Conservation (phyloP, 2,113 vertebrate species). For the Coptodon rendalli region DNA sequence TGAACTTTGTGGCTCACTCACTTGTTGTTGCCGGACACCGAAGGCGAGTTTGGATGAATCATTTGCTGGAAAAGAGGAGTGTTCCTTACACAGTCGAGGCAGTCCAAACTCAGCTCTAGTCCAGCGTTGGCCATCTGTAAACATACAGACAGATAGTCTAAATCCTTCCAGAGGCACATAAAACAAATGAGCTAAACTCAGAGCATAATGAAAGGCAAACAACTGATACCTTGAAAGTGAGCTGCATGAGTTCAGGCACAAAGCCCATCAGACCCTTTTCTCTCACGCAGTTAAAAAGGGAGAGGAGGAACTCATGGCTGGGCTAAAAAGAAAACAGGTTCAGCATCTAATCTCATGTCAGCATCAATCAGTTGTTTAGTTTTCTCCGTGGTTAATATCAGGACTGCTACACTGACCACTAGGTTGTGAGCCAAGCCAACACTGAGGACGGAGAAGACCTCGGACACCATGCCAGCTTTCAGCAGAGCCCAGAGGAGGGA, state of each 20-base stretch:
- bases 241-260: conserved; percentile 74
- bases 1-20: conserved; percentile 31
- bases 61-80: conserved; percentile 72
- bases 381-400: not conserved
- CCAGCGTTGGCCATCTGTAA: conserved; percentile 77
- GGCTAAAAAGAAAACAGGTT: conserved; percentile 69
- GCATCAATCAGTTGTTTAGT: not conserved
- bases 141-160: not conserved
- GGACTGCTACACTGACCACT: conserved; percentile 72
- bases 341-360: not conserved
- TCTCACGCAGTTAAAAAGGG: conserved; percentile 79
- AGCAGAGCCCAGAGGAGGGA: conserved; percentile 79
- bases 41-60: conserved; percentile 60
- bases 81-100: conserved; percentile 74
- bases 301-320: conserved; percentile 72
- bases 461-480: conserved; percentile 68
- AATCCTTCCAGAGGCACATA: not conserved
- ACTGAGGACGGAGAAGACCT: conserved; percentile 77
- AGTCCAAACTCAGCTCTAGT: conserved; percentile 71
- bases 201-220: not conserved
- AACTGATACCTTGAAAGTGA: conserved; percentile 78
- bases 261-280: conserved; percentile 64
- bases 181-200: accelerated
- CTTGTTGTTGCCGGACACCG: conserved; percentile 73
- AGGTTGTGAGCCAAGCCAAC: conserved; percentile 69